Evolutionary conservation across 64 coral and sea anemone species (phyloP).

Genomic region (Montipora cactus): DNA sequence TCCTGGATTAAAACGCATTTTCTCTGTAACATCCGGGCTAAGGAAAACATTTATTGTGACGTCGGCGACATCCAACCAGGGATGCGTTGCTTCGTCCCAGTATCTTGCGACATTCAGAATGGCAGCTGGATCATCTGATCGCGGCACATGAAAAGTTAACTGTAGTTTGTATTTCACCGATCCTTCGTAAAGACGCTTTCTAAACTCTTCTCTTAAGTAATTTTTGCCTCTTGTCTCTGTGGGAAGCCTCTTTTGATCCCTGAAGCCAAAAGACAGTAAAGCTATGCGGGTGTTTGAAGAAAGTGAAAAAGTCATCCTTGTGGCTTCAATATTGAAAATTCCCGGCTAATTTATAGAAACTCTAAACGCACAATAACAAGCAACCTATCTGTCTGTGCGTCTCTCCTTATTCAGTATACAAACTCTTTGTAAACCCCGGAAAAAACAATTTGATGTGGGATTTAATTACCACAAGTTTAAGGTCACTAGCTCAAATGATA

Average conservation of each 20-base stretch:
- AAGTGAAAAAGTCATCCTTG: too few relatives aligned
- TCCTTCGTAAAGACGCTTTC: slow-evolving; percentile 50
- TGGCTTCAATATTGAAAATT: too few relatives aligned
- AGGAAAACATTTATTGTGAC: slow-evolving; percentile 58
- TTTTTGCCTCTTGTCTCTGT: slow-evolving; percentile 76
- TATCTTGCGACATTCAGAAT: slow-evolving; percentile 28
- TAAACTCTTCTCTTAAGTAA: slow-evolving; percentile 85
- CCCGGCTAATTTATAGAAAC: too few relatives aligned
- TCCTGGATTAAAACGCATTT: slow-evolving; percentile 16
- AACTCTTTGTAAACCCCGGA: too few relatives aligned
- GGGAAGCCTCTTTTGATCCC: slow-evolving; percentile 55
- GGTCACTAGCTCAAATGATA: too few relatives aligned
- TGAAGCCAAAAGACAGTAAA: slow-evolving; percentile 6
- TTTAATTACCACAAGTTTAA: too few relatives aligned
- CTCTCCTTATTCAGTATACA: too few relatives aligned
- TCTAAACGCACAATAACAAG: too few relatives aligned
- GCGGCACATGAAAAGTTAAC: slow-evolving; percentile 44
- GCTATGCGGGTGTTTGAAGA: not conserved
- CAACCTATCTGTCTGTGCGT: too few relatives aligned
- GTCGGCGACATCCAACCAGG: slow-evolving; percentile 82
- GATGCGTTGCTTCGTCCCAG: slow-evolving; percentile 71
- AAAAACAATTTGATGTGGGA: too few relatives aligned
- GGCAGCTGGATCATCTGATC: slow-evolving; percentile 28
- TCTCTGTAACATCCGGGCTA: slow-evolving; percentile 7
- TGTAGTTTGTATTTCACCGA: slow-evolving; percentile 75